phyloP scores from a whole-genome alignment of 1,140 invertebrate species.

The Heliconius congener region DNA sequence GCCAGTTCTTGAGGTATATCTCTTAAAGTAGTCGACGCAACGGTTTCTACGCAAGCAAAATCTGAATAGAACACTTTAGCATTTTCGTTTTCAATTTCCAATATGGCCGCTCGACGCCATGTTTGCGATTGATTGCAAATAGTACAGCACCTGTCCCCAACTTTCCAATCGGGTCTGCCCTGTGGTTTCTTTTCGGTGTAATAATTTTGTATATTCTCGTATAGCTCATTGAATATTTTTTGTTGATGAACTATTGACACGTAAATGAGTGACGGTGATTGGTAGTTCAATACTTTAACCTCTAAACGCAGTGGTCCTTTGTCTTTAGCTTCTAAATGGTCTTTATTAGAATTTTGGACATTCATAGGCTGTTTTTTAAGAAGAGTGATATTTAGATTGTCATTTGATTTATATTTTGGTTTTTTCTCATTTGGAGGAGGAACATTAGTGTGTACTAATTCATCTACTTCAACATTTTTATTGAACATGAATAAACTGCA shows the following conservation, averaged over 20 bases:
- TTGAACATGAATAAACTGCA: constrained; percentile 64
- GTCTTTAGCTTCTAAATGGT: constrained; percentile 63
- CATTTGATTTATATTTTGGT: constrained; percentile 30
- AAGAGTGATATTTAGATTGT: constrained; percentile 32
- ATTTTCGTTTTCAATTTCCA: constrained; percentile 63
- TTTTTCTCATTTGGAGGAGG: constrained; percentile 44
- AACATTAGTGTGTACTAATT: constrained; percentile 55
- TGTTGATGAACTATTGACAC: constrained; percentile 70
- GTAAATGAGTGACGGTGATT: constrained; percentile 81
- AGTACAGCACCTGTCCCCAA: constrained; percentile 75
- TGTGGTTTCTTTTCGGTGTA: constrained; percentile 62
- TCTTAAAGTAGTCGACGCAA: constrained; percentile 66
- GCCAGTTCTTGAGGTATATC: constrained; percentile 70
- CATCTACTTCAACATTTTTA: constrained; percentile 48
- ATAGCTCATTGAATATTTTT: constrained; percentile 65
- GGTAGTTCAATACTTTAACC: constrained; percentile 72
- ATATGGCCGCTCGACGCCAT: constrained; percentile 80
- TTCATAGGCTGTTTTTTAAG: constrained; percentile 34
- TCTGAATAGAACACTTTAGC: constrained; percentile 81
- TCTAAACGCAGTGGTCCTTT: constrained; percentile 78
- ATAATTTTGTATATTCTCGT: constrained; percentile 75
- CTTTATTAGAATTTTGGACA: constrained; percentile 39
- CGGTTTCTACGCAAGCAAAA: constrained; percentile 74
- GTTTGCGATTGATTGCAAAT: constrained; percentile 71
- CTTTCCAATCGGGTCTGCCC: constrained; percentile 61